These are phyloP conservation scores for Megaceryle maxima DNA, from an alignment of 2,113 vertebrate genomes.

Conservation along the genomic window DNA sequence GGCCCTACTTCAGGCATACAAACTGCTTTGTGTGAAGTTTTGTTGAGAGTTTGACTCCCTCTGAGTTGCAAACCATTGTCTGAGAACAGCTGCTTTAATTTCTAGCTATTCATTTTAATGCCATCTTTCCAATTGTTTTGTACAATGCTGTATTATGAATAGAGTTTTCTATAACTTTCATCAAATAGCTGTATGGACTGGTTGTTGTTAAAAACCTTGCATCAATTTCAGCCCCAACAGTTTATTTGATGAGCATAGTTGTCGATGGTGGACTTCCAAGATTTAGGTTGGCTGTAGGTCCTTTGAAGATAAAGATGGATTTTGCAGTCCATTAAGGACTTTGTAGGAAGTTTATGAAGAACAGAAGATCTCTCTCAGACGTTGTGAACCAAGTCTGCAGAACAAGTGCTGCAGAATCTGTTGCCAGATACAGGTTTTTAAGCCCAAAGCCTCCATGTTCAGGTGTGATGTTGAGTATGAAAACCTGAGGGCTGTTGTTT, in stretches of 20 bases:
- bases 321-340: not conserved
- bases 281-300: not conserved
- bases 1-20: not conserved
- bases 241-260: not conserved
- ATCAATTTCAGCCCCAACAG: not conserved
- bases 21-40: not conserved
- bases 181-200: not conserved
- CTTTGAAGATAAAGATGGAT: not conserved
- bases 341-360: not conserved
- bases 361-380: not conserved
- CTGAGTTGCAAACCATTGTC: not conserved
- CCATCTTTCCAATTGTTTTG: not conserved
- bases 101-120: not conserved
- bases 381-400: no score
- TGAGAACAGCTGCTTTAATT: constrained; percentile 40
- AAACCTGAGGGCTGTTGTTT: not conserved
- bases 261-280: not conserved
- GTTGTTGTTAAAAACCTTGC: not conserved
- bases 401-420: not conserved
- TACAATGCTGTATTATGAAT: not conserved
- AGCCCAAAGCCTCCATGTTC: not conserved
- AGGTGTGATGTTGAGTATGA: not conserved
- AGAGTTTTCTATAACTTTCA: not conserved
- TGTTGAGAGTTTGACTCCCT: not conserved
- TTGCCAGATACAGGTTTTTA: not conserved